Percentiles rank a stretch among this genome's conserved stretches.
Conservation (phyloP, 2,888 invertebrate species). For the Didymodactylos carnosus region DNA sequence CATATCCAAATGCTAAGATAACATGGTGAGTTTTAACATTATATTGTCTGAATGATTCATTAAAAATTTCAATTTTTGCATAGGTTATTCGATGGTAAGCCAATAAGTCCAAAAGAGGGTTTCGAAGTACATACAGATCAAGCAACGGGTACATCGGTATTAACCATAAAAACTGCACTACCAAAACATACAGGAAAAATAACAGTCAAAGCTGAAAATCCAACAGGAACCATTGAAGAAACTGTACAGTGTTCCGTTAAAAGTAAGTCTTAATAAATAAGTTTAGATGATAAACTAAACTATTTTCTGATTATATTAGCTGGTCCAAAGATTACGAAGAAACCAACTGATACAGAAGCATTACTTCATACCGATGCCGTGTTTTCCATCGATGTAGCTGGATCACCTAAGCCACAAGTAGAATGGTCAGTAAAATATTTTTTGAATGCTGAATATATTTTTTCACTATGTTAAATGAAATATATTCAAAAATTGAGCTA, state of each 20-base stretch:
- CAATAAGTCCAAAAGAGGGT: neutral
- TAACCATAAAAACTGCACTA: constrained; percentile 49
- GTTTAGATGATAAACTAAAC: neutral
- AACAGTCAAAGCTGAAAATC: constrained; percentile 27
- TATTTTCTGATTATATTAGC: neutral
- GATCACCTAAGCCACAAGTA: constrained; percentile 66
- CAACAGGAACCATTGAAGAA: constrained; percentile 26
- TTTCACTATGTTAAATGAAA: neutral
- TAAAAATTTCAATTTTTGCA: too few relatives aligned
- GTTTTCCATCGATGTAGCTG: constrained; percentile 53
- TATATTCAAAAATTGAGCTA: too few relatives aligned
- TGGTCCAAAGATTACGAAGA: neutral
- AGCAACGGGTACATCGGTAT: constrained; percentile 42
- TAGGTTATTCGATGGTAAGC: constrained; percentile 2
- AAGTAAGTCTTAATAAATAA: neutral
- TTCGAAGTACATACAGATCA: constrained; percentile 47
- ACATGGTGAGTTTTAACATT: constrained; percentile 9
- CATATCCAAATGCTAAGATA: constrained; percentile 2
- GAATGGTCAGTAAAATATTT: constrained; percentile 46
- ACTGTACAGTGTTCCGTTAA: constrained; percentile 29
- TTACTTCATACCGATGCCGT: constrained; percentile 5
- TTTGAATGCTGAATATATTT: neutral
- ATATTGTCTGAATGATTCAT: too few relatives aligned
- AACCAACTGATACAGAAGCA: neutral
- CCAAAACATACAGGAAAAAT: constrained; percentile 33